Evolutionary conservation across 2,113 vertebrate genomes (phyloP), one percentile per base, ranked within the genome.

Genomic region (Trichechus manatus): DNA sequence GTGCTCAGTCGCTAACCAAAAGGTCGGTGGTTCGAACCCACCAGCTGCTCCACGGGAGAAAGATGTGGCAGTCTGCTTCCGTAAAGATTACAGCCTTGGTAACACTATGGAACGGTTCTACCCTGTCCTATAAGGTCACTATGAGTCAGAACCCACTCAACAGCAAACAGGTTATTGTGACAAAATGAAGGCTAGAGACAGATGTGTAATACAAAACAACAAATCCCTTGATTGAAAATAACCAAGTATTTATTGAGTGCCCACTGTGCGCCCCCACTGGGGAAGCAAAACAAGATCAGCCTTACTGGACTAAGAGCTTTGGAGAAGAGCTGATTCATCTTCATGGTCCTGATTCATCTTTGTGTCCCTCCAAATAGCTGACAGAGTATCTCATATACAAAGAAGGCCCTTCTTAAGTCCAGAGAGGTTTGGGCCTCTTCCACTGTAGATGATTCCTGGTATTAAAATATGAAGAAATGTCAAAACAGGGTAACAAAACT

Each of bases 391-490:
- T 61, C 44, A 42, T 1, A 75, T 6, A 39, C 8, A 66, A 9
- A 47, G 4, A 17, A 7, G 9, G 11, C 17, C n/a, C 36, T 25
- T 29, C 42, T 39, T 33, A 95, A 74, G 31, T 81, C 47, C 77
- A 81, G 36, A 66, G 50, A 50, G 1, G 10, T 53, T 31, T 47
- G 64, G n/a, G 39, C 64, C 74, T 61, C 91, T 79, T 92, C 14
- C 31, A 27, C 59, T 42, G 15, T 1, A 20, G n/a, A 70, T 79
- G n/a, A 53, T 25, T 29, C 44, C 82, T 42, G 9, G 23, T 44
- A 95, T 70, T 50, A 94, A 92, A 82, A 91, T 64, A 56, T 8
- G 66, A 89, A 77, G 59, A 87, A 86, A 83, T 31, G n/a, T 15
- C 63, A 83, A 91, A 94, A 77, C 50, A 87, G 22, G 9, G 23